A percentile compares a stretch with the other conserved stretches of the same genome.
phyloP scores from a whole-genome alignment of 2,797 vertebrate species.

The Sternotherus odoratus region DNA sequence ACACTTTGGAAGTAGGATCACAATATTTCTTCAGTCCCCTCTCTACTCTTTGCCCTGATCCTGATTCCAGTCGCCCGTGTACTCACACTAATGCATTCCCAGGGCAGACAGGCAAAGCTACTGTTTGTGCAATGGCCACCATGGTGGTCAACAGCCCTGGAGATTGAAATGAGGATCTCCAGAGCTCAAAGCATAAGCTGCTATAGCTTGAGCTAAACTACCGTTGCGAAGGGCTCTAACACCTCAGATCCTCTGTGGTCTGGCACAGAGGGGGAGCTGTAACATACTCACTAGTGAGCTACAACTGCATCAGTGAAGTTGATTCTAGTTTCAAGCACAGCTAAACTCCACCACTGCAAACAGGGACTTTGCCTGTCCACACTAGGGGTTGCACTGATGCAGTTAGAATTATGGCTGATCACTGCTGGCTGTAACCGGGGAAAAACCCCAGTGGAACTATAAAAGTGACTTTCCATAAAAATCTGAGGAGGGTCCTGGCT shows the following conservation, averaged over 20 bases:
- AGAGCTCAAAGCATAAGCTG: not conserved
- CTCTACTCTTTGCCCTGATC: not conserved
- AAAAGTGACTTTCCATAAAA: not conserved
- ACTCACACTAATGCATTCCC: not conserved
- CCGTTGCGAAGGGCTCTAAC: not conserved
- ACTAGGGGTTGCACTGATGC: not conserved
- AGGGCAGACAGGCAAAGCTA: not conserved
- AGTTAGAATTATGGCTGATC: not conserved
- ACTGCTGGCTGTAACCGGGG: not conserved
- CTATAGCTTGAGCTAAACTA: not conserved
- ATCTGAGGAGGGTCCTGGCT: not conserved
- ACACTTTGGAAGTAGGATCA: not conserved
- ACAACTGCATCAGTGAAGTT: fast-evolving
- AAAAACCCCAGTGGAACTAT: fast-evolving
- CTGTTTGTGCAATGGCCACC: not conserved
- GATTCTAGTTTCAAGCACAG: fast-evolving
- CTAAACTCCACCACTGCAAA: not conserved
- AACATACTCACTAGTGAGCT: not conserved
- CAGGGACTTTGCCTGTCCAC: not conserved
- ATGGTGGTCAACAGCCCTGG: not conserved
- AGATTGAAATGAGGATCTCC: not conserved
- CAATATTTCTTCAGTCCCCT: not conserved
- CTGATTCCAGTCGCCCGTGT: not conserved
- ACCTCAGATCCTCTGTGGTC: not conserved
- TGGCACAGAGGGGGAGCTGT: not conserved